Evolutionary conservation across 2,797 vertebrate species (phyloP), one percentile per base, ranked within the genome.

Genomic region (Eremophila alpestris): DNA sequence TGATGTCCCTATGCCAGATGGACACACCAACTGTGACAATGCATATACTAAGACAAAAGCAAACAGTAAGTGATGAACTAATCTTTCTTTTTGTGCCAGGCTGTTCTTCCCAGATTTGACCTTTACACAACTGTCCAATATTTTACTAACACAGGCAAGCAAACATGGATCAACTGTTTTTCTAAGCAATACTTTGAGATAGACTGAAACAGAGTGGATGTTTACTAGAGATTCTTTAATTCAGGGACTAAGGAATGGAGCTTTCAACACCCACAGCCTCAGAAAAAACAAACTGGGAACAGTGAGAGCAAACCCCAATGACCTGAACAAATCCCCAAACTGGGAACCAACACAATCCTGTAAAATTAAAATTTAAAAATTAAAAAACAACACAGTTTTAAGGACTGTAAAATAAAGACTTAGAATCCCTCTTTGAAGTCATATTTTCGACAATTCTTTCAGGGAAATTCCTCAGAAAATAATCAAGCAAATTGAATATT

Each of bases 361-460:
- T 24, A 69, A 58, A 73, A 73, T 10, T 16, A 68, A 78, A 38
- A 38, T 38, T 38, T 11, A 38, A 38, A 60, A 74, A 65, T 83
- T 3, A 7, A 26, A 54, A 67, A 59, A 3, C 8, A 29, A 48
- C 29, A 41, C 0, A 0, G 0, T 55, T 45, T 40, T 16, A 67
- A 81, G 18, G 20, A 65, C 3, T 7, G 3, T 26, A 82, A 34
- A 63, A 87, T 24, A 89, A 77, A 91, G 24, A 79, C 32, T 24
- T 11, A 51, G 16, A 82, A 71, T 26, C 6, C 2, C 41, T 65
- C 52, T 69, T 69, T 6, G 7, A 45, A 74, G 30, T 51, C 14
- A 5, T 20, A 29, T 21, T 94, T 83, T 75, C 15, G 7, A 63
- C 23, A 46, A 68, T 58, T 78, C 24, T 15, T 65, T 87, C 51